Base-by-base conservation (phyloP, 2,797 vertebrate species). In the Erpetoichthys calabaricus region DNA sequence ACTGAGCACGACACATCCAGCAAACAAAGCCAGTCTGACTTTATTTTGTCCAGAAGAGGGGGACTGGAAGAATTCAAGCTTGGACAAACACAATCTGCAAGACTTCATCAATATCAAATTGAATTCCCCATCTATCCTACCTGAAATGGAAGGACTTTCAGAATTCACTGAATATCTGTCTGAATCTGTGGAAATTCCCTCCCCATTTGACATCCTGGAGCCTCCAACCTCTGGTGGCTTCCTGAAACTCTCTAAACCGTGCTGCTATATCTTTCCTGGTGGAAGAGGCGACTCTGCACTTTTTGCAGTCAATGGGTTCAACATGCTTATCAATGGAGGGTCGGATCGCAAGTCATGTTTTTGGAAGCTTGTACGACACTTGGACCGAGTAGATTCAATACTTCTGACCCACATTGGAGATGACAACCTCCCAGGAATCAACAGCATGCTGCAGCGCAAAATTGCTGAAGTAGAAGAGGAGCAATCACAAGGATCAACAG, bases 81-180 rank as follows among this genome's bases (percentile, higher is more conserved):
- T 98, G 62, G 95, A 98, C 68, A 91, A 91, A 87, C 95, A 98
- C 75, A 98, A 91, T 65, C 87, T 98, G 66, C 95, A 98, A 77
- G 93, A 98, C 60, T 98, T 98, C 62, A 98, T 98, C 65, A 88
- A 97, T 66, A 96, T 98, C 73, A 98, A 96, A 62, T 79, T 98
- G 63, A 97, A 97, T 71, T 91, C 93, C 44, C 64, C 88, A 51
- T 86, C 86, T 60, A 91, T 97, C 64, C 80, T 98, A 60, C 93
- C 95, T 0, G 84, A 96, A 79, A 97, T 97, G 95, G 95, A 98
- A 77, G 95, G 95, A 68, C 91, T 98, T 59, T 98, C 94, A 53
- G 95, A 98, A 77, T 98, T 98, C 66, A 96, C 91, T 0, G 95
- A 98, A 41, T 98, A 98, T 68, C 79, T 98, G 56, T 98, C 93